phyloP scores from a whole-genome alignment of 2,797 vertebrate species.

The Chrosomus eos region DNA sequence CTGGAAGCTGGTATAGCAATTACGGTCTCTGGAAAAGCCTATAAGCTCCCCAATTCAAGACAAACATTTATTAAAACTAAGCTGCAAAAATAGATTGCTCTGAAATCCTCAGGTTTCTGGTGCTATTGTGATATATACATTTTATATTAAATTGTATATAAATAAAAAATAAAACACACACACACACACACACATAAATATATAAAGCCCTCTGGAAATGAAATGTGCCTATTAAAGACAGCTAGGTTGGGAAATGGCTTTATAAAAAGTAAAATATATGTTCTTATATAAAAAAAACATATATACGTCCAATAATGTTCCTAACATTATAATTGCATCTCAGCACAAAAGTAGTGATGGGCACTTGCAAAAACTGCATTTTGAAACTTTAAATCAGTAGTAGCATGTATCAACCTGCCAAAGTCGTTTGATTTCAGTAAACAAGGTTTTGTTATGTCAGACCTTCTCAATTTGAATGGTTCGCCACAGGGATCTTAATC shows the following conservation, averaged over 20 bases:
- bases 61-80: conserved; percentile 3
- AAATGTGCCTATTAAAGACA: not conserved
- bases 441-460: too few relatives aligned
- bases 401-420: not conserved
- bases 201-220: not conserved
- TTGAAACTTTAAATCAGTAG: not conserved
- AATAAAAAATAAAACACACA: not conserved
- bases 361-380: too few relatives aligned
- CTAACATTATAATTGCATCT: not conserved
- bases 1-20: not conserved
- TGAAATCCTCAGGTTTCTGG: not conserved
- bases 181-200: too few relatives aligned
- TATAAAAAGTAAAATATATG: not conserved
- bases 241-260: not conserved
- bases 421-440: too few relatives aligned
- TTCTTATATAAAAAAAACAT: too few relatives aligned
- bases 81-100: not conserved
- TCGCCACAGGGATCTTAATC: too few relatives aligned
- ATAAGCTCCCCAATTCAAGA: conserved; percentile 1
- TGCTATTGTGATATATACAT: not conserved
- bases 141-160: not conserved
- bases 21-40: not conserved
- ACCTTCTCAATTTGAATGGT: not conserved
- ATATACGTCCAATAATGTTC: not conserved
- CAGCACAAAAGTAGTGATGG: not conserved